Evolutionary conservation across 2,113 vertebrate genomes (phyloP).

Genomic region (Grammatotria lemairii): DNA sequence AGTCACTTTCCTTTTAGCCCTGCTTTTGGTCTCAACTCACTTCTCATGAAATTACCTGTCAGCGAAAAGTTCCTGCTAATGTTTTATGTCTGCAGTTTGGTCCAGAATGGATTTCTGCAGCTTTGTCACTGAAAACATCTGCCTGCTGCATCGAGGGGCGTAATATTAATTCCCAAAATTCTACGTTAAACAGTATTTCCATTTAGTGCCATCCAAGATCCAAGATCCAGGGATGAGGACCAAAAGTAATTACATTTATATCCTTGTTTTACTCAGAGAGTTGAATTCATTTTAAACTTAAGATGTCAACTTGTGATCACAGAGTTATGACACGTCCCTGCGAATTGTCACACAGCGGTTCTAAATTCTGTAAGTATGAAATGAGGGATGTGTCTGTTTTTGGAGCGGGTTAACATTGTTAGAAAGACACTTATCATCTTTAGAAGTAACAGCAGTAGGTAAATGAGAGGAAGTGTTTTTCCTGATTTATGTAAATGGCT

Average conservation of each 20-base stretch:
- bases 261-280: neutral
- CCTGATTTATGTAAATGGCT: neutral
- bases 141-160: neutral
- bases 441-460: slow-evolving; percentile 2
- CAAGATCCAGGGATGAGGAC: neutral
- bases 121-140: neutral
- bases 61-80: neutral
- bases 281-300: neutral
- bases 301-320: neutral
- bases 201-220: neutral
- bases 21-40: neutral
- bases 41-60: neutral
- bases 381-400: neutral
- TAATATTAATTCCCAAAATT: neutral
- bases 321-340: neutral
- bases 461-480: slow-evolving; percentile 16
- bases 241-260: neutral
- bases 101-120: neutral
- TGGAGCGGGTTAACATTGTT: neutral
- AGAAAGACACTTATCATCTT: neutral
- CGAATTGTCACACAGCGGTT: neutral
- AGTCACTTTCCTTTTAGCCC: neutral
- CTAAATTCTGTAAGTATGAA: neutral
- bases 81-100: neutral
- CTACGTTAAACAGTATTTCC: neutral